These are phyloP conservation scores for Hypena proboscidalis DNA, from an alignment of 2,888 invertebrate genomes.

Conservation along the genomic window DNA sequence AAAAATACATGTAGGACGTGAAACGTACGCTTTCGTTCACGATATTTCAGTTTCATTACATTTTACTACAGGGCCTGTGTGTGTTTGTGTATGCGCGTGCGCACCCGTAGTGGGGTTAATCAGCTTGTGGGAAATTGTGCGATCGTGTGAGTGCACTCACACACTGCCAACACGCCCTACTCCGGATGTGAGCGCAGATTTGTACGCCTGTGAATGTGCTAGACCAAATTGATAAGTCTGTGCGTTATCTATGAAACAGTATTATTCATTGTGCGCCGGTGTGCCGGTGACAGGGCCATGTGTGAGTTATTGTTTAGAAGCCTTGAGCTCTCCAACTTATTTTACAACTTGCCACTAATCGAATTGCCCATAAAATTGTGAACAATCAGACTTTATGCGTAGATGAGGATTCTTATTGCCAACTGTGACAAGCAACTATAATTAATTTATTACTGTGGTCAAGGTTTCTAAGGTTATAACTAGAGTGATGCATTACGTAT, in stretches of 20 bases:
- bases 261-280: constrained; percentile 57
- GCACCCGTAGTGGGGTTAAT: constrained; percentile 50
- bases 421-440: constrained; percentile 56
- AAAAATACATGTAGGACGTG: constrained; percentile 69
- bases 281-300: constrained; percentile 46
- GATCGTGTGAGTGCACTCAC: constrained; percentile 62
- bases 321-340: constrained; percentile 70
- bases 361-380: constrained; percentile 73
- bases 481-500: constrained; percentile 38
- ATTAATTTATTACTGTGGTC: constrained; percentile 71
- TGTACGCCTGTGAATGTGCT: constrained; percentile 75
- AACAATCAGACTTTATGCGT: constrained; percentile 73
- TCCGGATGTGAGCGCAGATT: constrained; percentile 82
- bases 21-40: constrained; percentile 76
- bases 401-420: constrained; percentile 64
- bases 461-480: constrained; percentile 59
- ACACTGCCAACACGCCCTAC: constrained; percentile 65
- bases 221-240: constrained; percentile 76
- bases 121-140: constrained; percentile 57
- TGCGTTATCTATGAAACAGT: constrained; percentile 62
- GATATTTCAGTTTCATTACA: constrained; percentile 60
- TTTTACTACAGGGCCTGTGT: constrained; percentile 51
- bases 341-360: constrained; percentile 70
- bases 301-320: constrained; percentile 60
- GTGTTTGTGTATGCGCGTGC: constrained; percentile 50